phyloP scores from a whole-genome alignment of 2,797 vertebrate genomes.

The Sylvilagus floridanus region DNA sequence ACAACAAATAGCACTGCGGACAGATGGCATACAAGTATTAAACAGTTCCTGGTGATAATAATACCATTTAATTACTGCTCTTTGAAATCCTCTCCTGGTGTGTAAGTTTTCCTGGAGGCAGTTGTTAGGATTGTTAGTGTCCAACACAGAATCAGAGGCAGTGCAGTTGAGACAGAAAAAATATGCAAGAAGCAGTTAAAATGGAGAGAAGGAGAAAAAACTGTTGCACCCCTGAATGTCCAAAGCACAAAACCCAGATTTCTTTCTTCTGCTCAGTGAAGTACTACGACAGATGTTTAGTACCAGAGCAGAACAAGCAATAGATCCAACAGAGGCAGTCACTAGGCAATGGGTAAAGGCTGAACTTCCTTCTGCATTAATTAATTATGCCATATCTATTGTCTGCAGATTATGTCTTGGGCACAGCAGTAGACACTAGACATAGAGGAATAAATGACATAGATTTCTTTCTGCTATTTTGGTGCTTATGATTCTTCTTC shows the following conservation, averaged over 20 bases:
- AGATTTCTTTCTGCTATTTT: neutral
- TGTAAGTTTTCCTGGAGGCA: neutral
- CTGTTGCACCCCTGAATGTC: neutral
- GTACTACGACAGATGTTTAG: neutral
- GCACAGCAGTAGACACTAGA: neutral
- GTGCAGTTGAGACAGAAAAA: neutral
- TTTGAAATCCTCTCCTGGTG: neutral
- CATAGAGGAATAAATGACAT: neutral
- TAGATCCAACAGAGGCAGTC: fast-evolving
- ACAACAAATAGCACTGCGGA: neutral
- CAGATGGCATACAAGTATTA: neutral
- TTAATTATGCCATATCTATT: neutral
- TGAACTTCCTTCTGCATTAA: neutral
- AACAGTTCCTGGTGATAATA: neutral
- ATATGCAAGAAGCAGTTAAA: neutral
- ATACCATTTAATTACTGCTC: neutral
- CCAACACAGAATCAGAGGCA: neutral
- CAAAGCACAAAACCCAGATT: neutral
- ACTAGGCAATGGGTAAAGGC: neutral
- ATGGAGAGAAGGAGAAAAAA: neutral
- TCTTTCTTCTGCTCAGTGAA: neutral
- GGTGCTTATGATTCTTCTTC: neutral
- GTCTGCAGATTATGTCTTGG: neutral
- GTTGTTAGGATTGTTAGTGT: neutral
- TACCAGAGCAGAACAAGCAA: neutral